Evolutionary conservation across 1,140 invertebrate genomes (phyloP).

Genomic region (Drosophila bifasciata): DNA sequence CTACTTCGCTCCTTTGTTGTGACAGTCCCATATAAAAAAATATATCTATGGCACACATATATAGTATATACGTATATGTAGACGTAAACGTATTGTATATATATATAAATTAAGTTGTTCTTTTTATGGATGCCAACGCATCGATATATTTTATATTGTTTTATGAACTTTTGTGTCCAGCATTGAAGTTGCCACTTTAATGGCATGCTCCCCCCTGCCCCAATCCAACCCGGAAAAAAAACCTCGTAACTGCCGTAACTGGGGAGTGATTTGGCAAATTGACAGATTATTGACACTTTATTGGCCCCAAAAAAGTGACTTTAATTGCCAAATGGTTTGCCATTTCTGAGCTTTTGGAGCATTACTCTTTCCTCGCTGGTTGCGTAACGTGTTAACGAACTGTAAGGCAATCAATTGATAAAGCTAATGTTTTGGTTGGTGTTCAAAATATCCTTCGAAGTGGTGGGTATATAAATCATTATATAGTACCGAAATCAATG

Average conservation of each 20-base stretch:
- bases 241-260: constrained; percentile 18
- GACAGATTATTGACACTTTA: constrained; percentile 75
- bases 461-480: too few relatives aligned
- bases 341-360: too few relatives aligned
- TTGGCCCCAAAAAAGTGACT: constrained; percentile 49
- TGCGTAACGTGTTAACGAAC: background rate
- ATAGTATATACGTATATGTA: background rate
- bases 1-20: constrained; percentile 15
- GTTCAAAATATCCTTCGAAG: too few relatives aligned
- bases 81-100: background rate
- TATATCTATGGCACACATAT: background rate
- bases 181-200: constrained; percentile 47
- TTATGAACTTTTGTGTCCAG: constrained; percentile 64
- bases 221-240: too few relatives aligned
- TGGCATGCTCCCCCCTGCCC: too few relatives aligned
- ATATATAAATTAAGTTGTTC: constrained; percentile 74
- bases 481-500: too few relatives aligned
- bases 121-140: constrained; percentile 37
- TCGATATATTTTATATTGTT: constrained; percentile 73
- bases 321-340: constrained; percentile 36
- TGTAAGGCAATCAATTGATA: background rate
- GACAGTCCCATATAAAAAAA: constrained; percentile 17
- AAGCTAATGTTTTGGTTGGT: too few relatives aligned
- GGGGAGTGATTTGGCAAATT: constrained; percentile 77
- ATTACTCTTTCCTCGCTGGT: background rate